Base-by-base conservation (phyloP, 2,888 invertebrate species). In the Criorhina ranunculi region DNA sequence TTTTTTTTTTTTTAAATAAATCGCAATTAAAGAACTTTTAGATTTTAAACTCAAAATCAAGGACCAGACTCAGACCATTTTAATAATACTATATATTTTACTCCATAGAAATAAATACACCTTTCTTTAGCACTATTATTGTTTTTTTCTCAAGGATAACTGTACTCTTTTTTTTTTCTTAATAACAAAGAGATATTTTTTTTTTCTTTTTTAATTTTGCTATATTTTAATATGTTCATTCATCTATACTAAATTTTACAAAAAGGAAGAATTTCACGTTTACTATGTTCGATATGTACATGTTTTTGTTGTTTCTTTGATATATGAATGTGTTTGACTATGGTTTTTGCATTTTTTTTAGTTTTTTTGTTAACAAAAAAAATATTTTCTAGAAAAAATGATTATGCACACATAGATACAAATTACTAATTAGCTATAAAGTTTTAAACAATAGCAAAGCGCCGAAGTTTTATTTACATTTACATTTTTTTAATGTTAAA, bases 91-190 rank as follows among this genome's bases (percentile, higher is more conserved):
- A 62, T 83, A 57, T 60, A 44, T 57, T 77, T 73, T 82, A 62
- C 57, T 66, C 46, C 44, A 69, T 46, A 79, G 70, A 37, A 73
- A 73, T 73, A 82, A 82, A 66, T 83, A 75, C 57, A 78, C 55
- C 62, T 78, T 78, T 83, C 51, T 75, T 78, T 83, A 83, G 83
- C 69, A 69, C 83, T 83, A 83, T 83, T 83, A 83, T 83, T 83
- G 83, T 82, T 55, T 64, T 49, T 59, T 79, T 46, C 19, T 24
- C 53, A 75, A 83, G 73, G 83, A 78, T 64, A 73, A 62, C 57
- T 73, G 78, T 49, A 81, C 40, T 69, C 60, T 24, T 12, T 35
- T 2, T 46, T 62, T 57, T 15, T 49, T 62, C 31, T 8, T 46
- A 19, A n/a, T 33, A 51, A 35, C 12, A 19, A 76, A 44, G 57